Evolutionary conservation across 2,797 vertebrate species (phyloP), one percentile per base, ranked within the genome.

Genomic region (Urophycis tenuis): DNA sequence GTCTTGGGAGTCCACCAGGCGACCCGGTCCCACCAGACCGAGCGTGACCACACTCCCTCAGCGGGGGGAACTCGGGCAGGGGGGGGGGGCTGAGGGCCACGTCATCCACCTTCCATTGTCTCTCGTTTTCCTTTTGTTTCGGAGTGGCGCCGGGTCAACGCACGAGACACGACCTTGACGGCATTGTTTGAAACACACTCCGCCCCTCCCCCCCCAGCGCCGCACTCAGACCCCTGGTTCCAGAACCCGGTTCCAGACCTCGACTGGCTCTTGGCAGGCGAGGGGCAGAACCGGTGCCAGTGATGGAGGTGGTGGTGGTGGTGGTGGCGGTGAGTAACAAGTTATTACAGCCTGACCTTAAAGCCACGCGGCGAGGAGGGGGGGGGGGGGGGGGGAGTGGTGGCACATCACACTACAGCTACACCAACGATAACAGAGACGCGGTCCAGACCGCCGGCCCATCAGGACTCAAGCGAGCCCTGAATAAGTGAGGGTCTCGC

Each of bases 341-440:
- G 81, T 87, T 82, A 90, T 89, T 88, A 88, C 82, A 81, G 74
- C 69, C 77, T 77, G 85, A 85, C 84, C 85, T 86, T 80, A 78
- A 80, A 29, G n/a, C 25, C 60, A 64, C 14, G 71, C 71, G 74
- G 80, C 77, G 78, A 78, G 60, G 73, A 12, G 72, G 81, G 74
- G 69, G 75, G 80, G 77, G 78, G 76, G 60, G 73, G 14, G 72
- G 81, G 74, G 80, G 76, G 79, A 77, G 53, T 71, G 14, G 72
- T 80, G 74, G 33, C 36, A 75, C 39, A 60, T 78, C 73, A 15
- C 60, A 74, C 33, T 36, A 60, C 49, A 53, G 45, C 29, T 49
- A 78, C 77, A 79, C 8, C 35, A 12, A 39, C 73, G 74, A 75
- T 33, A 76, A 67, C 64, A 72, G 25, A 4, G 53, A n/a, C 60